Base-by-base conservation (phyloP, 2,888 invertebrate species). In the Elgonia sp. region DNA sequence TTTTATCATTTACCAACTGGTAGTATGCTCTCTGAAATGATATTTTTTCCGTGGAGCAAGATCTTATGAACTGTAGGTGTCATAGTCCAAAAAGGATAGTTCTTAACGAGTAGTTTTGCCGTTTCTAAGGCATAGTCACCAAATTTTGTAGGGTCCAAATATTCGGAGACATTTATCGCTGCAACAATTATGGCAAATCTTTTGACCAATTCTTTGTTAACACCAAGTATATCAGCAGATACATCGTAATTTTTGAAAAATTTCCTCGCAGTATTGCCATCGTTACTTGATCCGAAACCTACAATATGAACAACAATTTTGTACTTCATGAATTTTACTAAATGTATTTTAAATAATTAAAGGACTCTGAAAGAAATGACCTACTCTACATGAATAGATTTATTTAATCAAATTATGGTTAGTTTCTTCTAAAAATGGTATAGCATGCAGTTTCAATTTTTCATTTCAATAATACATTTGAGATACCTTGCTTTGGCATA, bases 21-120 rank as follows among this genome's bases (percentile, higher is more conserved):
- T 63, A 63, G 16, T 7, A 63, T 63, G 10, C n/a, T 63, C 18
- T 63, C 14, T 18, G 14, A 16, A 39, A 72, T 81, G 3, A 81
- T 72, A 50, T 62, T 14, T 63, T 81, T 20, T n/a, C 81, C 81
- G 53, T 81, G 72, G 14, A 72, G 3, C 39, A 81, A 18, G 14
- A 81, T 16, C 50, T 80, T 80, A 53, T 80, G 80, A 37, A 80
- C 62, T 5, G 80, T 81, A n/a, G 80, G 70, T 16, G 42, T 60
- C 72, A 81, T 40, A 60, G 60, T 62, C 46, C 46, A 46, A 46
- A 46, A 46, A 46, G 46, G 14, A 46, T 46, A 46, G 1, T 72
- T 57, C 7, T 57, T 16, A 2, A 57, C 57, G 9, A 57, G 8
- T 1, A 57, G 18, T 21, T 57, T 57, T 10, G 57, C 57, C 18